Evolutionary conservation across 2,888 invertebrate genomes (phyloP), one percentile per base, ranked within the genome.

Genomic region (Falcaria lacertinaria): DNA sequence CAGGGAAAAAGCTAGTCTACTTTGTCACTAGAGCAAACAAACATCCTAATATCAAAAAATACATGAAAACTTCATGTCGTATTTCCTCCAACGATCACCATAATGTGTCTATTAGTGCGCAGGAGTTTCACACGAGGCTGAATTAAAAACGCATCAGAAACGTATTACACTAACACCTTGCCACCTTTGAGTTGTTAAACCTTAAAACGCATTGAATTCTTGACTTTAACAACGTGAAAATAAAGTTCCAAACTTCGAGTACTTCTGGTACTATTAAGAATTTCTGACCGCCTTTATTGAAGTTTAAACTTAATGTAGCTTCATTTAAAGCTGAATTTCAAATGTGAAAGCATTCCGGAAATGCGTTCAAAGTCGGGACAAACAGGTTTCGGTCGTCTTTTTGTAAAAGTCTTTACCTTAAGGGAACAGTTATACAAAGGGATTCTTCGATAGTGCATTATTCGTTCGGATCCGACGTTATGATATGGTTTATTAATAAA

Each of bases 61-160:
- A 45, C 47, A 57, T 52, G 50, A 56, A 57, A 60, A 48, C 52
- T 45, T 54, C n/a, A 5, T 11, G 28, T 11, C 11, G 11, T 11
- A 28, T 28, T 28, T 28, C 28, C 28, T 28, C 6, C 11, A 60
- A 69, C 67, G 69, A 58, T 67, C 52, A 60, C 42, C 47, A 49
- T 82, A 81, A 82, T 81, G 80, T 80, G 77, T 83, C 76, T 78
- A 80, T 84, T 77, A 75, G 60, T 78, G 80, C 80, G 80, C 78
- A 71, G 66, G 80, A 80, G 80, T 79, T 74, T 88, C 86, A 85
- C 87, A 85, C 84, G 82, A 72, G 62, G 53, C 71, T 65, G 75
- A 80, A 88, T 88, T 87, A 88, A 85, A 88, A 86, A 80, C 70
- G 65, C 86, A 82, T 88, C 86, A 87, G 66, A 82, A 86, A 83